Evolutionary conservation across 2,113 vertebrate genomes (phyloP), one percentile per base, ranked within the genome.

Genomic region (Neopipo cinnamomea): DNA sequence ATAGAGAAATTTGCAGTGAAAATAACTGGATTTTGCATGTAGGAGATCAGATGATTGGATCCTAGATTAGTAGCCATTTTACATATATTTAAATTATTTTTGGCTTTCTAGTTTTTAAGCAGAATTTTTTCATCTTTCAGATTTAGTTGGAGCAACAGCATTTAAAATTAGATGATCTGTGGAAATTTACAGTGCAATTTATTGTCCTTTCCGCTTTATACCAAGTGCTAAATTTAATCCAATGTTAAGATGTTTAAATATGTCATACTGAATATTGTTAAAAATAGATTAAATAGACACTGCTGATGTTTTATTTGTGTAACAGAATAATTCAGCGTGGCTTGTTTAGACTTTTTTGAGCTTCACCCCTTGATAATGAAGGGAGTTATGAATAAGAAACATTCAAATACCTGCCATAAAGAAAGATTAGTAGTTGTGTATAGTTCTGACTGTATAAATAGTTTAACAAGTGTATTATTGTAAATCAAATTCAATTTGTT

Each of bases 341-440:
- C 58, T 93, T 80, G 24, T 84, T 94, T 72, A 62, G 37, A 55
- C 63, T 75, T 47, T 93, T 91, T 86, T 86, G 46, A 85, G 49
- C 42, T 86, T 73, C 47, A 67, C 8, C 30, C 76, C 21, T 27
- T 70, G 37, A 37, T 92, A 35, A 20, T 83, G 46, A 79, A 71
- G 68, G 44, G 58, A 96, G 67, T 65, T 85, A 93, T n/a, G 39
- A 91, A 63, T 52, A 92, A 94, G 83, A 87, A 89, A 84, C 30
- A 17, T 67, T 47, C 27, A 91, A 82, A 93, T 55, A 58, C n/a
- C 68, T 94, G 68, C 27, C 59, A 92, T 27, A 46, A 95, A 53
- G 68, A 71, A 21, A 86, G 25, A 79, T 75, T 56, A 73, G 20
- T 74, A 74, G 58, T 50, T 28, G 23, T 49, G 31, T 65, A 25